Evolutionary conservation across 2,797 vertebrate species (phyloP), one percentile per base, ranked within the genome.

Genomic region (Phoebastria nigripes): DNA sequence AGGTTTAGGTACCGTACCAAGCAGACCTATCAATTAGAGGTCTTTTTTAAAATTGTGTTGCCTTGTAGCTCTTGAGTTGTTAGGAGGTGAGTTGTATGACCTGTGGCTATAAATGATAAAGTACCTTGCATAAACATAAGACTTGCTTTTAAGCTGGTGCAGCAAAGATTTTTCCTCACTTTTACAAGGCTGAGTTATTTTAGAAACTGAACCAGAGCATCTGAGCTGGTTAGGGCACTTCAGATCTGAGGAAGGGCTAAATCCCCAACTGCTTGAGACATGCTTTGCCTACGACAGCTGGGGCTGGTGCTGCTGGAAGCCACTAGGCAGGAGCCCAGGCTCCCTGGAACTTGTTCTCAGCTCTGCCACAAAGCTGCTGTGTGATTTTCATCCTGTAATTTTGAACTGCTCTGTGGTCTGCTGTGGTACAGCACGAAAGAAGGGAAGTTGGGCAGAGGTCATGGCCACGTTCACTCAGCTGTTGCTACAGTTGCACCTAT

Each of bases 31-130:
- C 82, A 89, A 8, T 94, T 92, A 80, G 59, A 90, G 37, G 8
- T 52, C 37, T 85, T 61, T 91, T 92, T 56, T 71, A 8, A 49
- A 96, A 87, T 71, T 85, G 39, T 67, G 22, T 89, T 96, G 95
- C 33, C 55, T 73, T 90, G 65, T 94, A 94, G 56, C 65, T 92
- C 52, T 87, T 93, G 62, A 82, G 39, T 66, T 94, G 35, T 96
- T 93, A 79, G 2, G 37, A 96, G 41, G 22, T 59, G 35, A 54
- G 5, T 26, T 66, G 8, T 58, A 26, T 55, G 51, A 70, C 22
- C 42, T 44, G 15, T 73, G 78, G 35, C 74, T 88, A 47, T 56
- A 85, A 87, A 65, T 73, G 10, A 29, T 67, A 13, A 89, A 74
- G 19, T 58, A 18, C 12, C 12, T 46, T 79, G 19, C 73, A 29